These are phyloP conservation scores for Diaprepes abbreviatus DNA, from an alignment of 2,888 invertebrate genomes.

Conservation along the genomic window DNA sequence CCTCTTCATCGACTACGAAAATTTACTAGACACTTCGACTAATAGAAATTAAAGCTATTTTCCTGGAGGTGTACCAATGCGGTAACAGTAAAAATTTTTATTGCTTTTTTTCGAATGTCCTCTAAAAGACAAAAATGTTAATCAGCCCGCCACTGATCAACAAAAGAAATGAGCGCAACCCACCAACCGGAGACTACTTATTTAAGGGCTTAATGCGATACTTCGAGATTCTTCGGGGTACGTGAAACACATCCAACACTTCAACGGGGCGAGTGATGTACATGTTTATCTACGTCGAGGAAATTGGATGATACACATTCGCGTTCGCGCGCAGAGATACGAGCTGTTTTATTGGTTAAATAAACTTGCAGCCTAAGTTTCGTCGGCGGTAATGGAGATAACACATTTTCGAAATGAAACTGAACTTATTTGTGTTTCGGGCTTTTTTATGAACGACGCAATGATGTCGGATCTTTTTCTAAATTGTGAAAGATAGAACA, in stretches of 20 bases:
- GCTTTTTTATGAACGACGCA: background rate
- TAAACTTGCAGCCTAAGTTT: conserved; percentile 31
- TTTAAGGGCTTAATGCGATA: conserved; percentile 42
- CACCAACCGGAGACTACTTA: conserved; percentile 40
- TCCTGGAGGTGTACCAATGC: too few relatives aligned
- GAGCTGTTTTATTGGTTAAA: conserved; percentile 38
- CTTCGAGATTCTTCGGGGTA: conserved; percentile 39
- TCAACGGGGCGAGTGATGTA: conserved; percentile 37
- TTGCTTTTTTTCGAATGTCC: too few relatives aligned
- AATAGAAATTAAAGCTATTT: too few relatives aligned
- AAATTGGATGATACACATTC: conserved; percentile 46
- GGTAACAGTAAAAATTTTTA: too few relatives aligned
- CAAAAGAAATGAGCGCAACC: conserved; percentile 14
- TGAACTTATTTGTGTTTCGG: conserved; percentile 11
- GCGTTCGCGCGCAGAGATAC: conserved; percentile 34
- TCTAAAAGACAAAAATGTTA: too few relatives aligned
- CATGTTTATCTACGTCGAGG: conserved; percentile 39
- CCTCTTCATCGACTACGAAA: too few relatives aligned
- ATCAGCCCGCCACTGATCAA: conserved; percentile 1
- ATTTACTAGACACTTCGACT: too few relatives aligned
- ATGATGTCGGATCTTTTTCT: background rate
- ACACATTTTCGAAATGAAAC: conserved; percentile 36
- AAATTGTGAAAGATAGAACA: background rate
- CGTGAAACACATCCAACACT: conserved; percentile 43
- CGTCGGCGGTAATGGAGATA: conserved; percentile 27